Conservation (phyloP, 2,888 invertebrate genomes). For the Rhingia rostrata region DNA sequence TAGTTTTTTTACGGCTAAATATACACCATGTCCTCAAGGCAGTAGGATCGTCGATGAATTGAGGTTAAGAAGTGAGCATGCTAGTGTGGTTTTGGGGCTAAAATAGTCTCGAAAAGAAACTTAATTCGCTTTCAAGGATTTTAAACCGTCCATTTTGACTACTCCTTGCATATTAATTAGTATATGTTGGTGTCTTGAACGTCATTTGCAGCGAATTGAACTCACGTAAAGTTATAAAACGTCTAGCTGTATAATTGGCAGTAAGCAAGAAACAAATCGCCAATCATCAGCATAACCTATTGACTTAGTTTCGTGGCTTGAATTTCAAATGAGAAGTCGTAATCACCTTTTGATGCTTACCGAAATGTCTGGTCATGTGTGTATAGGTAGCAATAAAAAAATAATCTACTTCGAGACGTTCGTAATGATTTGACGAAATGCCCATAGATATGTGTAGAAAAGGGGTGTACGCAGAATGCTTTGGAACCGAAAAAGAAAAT, state of each 20-base stretch:
- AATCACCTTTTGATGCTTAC: constrained; percentile 21
- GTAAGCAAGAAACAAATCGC: constrained; percentile 46
- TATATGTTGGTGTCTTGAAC: background rate
- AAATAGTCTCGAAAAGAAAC: constrained; percentile 19
- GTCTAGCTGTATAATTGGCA: constrained; percentile 2
- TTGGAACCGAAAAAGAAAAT: no score
- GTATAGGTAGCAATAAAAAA: background rate
- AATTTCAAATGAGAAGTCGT: constrained; percentile 55
- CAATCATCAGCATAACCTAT: constrained; percentile 46
- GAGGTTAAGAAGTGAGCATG: constrained; percentile 40
- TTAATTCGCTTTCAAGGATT: constrained; percentile 43
- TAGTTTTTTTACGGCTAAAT: constrained; percentile 51
- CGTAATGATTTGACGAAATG: no score
- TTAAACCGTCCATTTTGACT: background rate
- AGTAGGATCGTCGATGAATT: constrained; percentile 29
- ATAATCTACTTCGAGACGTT: background rate
- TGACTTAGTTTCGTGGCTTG: constrained; percentile 56
- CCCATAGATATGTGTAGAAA: no score
- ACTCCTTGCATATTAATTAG: constrained; percentile 27
- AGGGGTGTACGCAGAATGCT: no score
- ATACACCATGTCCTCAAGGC: constrained; percentile 34
- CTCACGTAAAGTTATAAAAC: constrained; percentile 48
- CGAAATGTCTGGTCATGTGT: background rate
- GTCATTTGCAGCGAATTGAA: constrained; percentile 15
- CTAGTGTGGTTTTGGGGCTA: background rate